Base-by-base conservation (phyloP, 2,888 invertebrate species). In the Zygothrica quintamaculata region DNA sequence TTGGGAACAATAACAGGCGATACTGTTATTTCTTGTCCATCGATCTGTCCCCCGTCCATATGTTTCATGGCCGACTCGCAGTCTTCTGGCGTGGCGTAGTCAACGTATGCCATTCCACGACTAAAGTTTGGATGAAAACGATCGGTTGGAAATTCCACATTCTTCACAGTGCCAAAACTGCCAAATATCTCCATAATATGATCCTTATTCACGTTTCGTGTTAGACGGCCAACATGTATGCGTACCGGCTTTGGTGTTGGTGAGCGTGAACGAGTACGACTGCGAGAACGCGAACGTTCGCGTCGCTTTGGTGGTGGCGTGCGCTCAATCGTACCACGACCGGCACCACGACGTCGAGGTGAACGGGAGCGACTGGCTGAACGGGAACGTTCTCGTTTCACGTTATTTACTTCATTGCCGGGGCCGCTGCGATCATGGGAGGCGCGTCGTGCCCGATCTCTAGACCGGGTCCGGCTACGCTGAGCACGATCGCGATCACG, bases 41-140 rank as follows among this genome's bases (percentile, higher is more conserved):
- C 98, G 88, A 99, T 96, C 92, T 98, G 98, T 52, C 98, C 99
- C 89, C 99, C 99, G 92, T 99, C 99, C 99, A 99, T 99, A 89
- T 99, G 98, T 91, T 99, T 99, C 95, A 99, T 97, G 0, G 99
- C 99, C 90, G 98, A 98, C 90, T 99, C 98, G 13, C 99, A 99
- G 91, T 99, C 98, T 77, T 99, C 99, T 0, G 98, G 93, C 52
- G 95, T 97, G 73, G 94, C 95, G 91, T 96, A 99, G 88, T 99
- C 99, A 1, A 99, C 96, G 90, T 99, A 99, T 8, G 98, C 98
- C 91, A 96, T 97, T 0, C 98, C 98, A 22, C 97, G 94, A n/a
- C 97, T 96, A 77, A 97, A 94, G 88, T 96, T 95, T 0, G 95
- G 94, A 91, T 99, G 98, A 53, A 95, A 92, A 70, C 98, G 94